A percentile compares a stretch with the other conserved stretches of the same genome.
Evolutionary conservation across 2,797 vertebrate genomes (phyloP).

Genomic region (Hydrocynus forskahlii): DNA sequence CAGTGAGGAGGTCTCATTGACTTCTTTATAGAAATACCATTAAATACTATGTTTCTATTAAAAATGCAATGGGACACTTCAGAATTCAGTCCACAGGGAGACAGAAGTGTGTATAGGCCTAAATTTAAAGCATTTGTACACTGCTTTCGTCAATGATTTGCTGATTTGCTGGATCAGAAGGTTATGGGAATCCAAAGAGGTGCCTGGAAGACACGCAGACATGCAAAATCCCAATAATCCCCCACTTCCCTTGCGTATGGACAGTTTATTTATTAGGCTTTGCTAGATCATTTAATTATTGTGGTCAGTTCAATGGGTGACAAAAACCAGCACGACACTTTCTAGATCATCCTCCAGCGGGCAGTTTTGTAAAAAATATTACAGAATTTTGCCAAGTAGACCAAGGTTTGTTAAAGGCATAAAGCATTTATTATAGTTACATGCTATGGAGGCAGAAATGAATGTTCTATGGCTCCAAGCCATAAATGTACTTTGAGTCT

Average conservation of each 20-base stretch:
- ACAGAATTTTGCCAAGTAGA: not conserved
- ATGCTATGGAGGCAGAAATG: not conserved
- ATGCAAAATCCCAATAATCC: not conserved
- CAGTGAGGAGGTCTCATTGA: not conserved
- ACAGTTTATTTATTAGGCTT: not conserved
- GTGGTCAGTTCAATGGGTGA: not conserved
- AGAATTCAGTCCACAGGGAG: constrained; percentile 1
- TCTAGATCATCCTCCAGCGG: not conserved
- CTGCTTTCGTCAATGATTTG: not conserved
- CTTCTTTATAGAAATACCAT: too few relatives aligned
- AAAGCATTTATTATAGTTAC: not conserved
- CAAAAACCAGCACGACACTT: not conserved
- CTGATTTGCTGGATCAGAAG: not conserved
- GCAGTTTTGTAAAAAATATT: not conserved
- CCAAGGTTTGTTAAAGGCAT: not conserved
- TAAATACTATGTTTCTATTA: too few relatives aligned
- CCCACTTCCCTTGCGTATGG: not conserved
- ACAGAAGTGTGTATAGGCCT: not conserved
- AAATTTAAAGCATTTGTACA: not conserved
- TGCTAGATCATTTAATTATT: not conserved
- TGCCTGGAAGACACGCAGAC: not conserved
- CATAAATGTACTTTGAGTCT: not conserved
- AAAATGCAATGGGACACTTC: not conserved
- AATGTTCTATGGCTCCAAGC: not conserved
- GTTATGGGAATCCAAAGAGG: not conserved